Evolutionary conservation across 2,888 invertebrate genomes (phyloP), one percentile per base, ranked within the genome.

Genomic region (Gnatocerus cornutus): DNA sequence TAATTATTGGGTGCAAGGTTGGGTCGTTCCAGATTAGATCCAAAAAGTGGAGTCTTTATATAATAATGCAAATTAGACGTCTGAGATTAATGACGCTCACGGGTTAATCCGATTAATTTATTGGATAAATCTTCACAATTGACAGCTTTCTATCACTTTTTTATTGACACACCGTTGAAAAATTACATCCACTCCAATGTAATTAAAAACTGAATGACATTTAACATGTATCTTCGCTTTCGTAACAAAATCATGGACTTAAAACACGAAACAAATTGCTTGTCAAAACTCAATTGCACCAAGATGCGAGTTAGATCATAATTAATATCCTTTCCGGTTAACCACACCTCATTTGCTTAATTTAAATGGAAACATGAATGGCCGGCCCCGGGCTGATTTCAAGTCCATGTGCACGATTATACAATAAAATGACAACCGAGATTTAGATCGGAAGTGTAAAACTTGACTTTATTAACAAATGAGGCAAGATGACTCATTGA

Each of bases 301-400:
- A 43, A 53, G 41, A 63, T 46, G 39, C 12, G 33, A 55, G 48
- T 33, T 63, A 55, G 29, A 27, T 67, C 45, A 65, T 65, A 59
- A 65, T 65, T 64, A 53, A 65, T 55, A 69, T 59, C 64, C 46
- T 69, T 69, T 69, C 69, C 69, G 69, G 65, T 69, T 53, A 58
- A 61, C 59, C 69, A 65, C 69, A 69, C 69, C 69, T 69, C 65
- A 39, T 59, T 52, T 37, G 41, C 41, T 62, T 62, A 62, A 62
- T 62, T 62, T 52, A 30, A 64, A 33, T 53, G 48, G 46, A 56
- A 39, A 41, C 48, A 50, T 61, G 61, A 61, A 61, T 61, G 61
- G 50, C 21, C 13, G 48, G 50, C 61, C 61, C n/a, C 21, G 10
- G 61, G 61, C 58, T 21, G n/a, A 21, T 21, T n/a, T 43, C 13